Conservation (phyloP, 2,113 vertebrate genomes). For the Reinhardtius hippoglossoides region DNA sequence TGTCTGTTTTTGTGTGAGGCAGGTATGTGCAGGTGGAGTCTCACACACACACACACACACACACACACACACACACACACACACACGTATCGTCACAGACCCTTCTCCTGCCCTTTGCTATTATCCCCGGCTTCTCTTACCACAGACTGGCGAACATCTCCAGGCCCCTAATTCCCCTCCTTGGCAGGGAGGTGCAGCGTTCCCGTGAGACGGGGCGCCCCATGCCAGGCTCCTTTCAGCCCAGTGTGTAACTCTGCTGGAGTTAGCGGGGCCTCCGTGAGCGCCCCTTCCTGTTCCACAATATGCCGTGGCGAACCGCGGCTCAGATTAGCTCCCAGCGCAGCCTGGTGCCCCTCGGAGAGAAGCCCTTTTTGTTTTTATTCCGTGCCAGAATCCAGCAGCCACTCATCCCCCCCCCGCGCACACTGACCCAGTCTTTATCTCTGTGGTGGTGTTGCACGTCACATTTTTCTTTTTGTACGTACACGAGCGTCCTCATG, state of each 20-base stretch:
- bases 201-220: slow-evolving; percentile 68
- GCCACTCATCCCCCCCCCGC: slow-evolving; percentile 42
- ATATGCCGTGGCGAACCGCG: slow-evolving; percentile 57
- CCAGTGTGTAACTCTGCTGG: slow-evolving; percentile 73
- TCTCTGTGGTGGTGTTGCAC: slow-evolving; percentile 8
- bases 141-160: slow-evolving; percentile 62
- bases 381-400: slow-evolving; percentile 52
- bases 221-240: slow-evolving; percentile 78
- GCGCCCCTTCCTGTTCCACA: slow-evolving; percentile 77
- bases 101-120: slow-evolving; percentile 12
- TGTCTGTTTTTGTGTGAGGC: neutral
- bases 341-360: slow-evolving; percentile 68
- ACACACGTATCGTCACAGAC: neutral
- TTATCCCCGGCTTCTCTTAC: slow-evolving; percentile 38
- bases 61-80: slow-evolving; percentile 12
- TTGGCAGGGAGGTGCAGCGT: slow-evolving; percentile 75
- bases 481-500: neutral
- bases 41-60: neutral
- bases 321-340: slow-evolving; percentile 76
- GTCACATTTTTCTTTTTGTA: neutral
- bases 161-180: slow-evolving; percentile 71
- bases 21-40: slow-evolving; percentile 40
- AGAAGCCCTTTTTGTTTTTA: slow-evolving; percentile 34
- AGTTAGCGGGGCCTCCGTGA: slow-evolving; percentile 70
- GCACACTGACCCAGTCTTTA: slow-evolving; percentile 12